phyloP scores from a whole-genome alignment of 2,888 invertebrate species.

The Sphecodes monilicornis region DNA sequence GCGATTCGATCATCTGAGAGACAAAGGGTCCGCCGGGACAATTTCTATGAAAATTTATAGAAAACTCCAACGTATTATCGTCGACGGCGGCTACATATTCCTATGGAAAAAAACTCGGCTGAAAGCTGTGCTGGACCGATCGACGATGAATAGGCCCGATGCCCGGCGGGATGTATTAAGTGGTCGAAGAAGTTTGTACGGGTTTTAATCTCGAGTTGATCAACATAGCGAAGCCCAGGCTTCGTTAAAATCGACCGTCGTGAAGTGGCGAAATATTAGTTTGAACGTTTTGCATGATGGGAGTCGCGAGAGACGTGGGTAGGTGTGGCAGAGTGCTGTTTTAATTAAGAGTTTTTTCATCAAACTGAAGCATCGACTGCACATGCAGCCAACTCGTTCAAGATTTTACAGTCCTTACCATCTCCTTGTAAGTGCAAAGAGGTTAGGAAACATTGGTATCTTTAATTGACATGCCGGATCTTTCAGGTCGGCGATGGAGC shows the following conservation, averaged over 20 bases:
- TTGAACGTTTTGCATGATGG: neutral
- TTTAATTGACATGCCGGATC: no score
- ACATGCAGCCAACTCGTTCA: neutral
- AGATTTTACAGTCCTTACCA: no score
- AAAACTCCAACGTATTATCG: constrained; percentile 52
- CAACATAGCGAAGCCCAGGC: neutral
- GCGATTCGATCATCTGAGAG: constrained; percentile 44
- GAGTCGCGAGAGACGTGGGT: neutral
- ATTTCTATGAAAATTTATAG: constrained; percentile 60
- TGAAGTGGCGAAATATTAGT: neutral
- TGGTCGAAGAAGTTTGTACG: constrained; percentile 10
- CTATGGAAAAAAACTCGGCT: neutral
- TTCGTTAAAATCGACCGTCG: neutral
- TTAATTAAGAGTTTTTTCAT: neutral
- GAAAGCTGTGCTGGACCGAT: neutral
- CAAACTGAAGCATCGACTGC: neutral
- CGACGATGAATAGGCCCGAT: neutral
- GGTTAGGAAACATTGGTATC: no score
- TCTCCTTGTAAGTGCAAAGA: no score
- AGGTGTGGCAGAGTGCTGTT: neutral
- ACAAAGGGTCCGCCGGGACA: constrained; percentile 15
- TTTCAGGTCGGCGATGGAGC: no score
- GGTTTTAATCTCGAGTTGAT: constrained; percentile 13
- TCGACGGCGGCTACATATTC: neutral
- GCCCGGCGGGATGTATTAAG: constrained; percentile 11